Base-by-base conservation (phyloP, 2,888 invertebrate species). In the Rosalia funebris region DNA sequence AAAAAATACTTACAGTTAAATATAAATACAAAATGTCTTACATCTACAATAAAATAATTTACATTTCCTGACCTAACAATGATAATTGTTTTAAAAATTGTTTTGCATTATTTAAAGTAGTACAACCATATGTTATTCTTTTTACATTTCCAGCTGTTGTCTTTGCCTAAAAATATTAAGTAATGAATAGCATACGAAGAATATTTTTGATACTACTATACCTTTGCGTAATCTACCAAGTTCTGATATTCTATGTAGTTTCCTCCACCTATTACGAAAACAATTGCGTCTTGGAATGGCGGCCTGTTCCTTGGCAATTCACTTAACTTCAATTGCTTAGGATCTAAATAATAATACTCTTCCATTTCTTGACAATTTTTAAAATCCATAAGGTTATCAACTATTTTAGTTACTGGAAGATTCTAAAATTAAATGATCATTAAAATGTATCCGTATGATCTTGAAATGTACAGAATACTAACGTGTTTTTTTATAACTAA, bases 181-280 rank as follows among this genome's bases (percentile, higher is more conserved):
- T 50, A 46, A 63, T 47, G 36, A 65, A 34, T 50, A 14, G 34
- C 19, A 44, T 39, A 34, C 39, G n/a, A 37, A 36, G 34, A 46
- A 44, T 2, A 12, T 37, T 3, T 10, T 11, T 44, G 3, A 52
- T 15, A 48, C 52, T 9, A 17, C 12, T 14, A 57, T 79, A 91
- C 91, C 87, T 93, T 96, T 31, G 93, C 92, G 77, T 96, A 96
- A 79, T 98, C 98, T 52, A 93, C 89, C 60, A 99, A 87, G 86
- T 99, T 99, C 82, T 98, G 98, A 82, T 99, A 99, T 82, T 99
- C 99, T 77, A 98, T 98, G 79, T 99, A 99, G 85, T 98, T 98
- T 46, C 99, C 95, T 60, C 95, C 95, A 39, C 96, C 95, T 39
- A 96, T 93, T 56, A 96, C 82, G 82, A 96, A 96, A 7, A 96